phyloP scores from a whole-genome alignment of 2,113 vertebrate species.

The Tachysurus vachellii region DNA sequence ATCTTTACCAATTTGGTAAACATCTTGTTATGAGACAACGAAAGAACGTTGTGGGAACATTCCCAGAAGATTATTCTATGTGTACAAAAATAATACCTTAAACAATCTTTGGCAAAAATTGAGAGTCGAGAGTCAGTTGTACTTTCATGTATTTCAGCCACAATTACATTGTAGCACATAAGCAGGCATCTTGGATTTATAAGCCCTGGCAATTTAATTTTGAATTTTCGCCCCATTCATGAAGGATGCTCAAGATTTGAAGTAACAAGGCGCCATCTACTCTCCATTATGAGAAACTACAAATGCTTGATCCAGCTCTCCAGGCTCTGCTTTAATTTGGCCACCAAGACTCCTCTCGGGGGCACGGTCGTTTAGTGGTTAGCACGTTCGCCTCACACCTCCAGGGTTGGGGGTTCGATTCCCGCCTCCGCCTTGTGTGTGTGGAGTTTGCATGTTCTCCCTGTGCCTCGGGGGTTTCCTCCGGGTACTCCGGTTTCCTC shows the following conservation, averaged over 20 bases:
- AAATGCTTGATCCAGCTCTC: not conserved
- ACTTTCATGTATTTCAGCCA: not conserved
- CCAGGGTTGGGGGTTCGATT: too few species aligned
- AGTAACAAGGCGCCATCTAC: slow-evolving; percentile 50
- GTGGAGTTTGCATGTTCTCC: too few species aligned
- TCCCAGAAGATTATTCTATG: not conserved
- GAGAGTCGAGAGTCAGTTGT: not conserved
- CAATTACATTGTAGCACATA: not conserved
- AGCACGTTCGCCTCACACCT: too few species aligned
- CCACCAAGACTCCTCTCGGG: not conserved
- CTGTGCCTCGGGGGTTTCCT: too few species aligned
- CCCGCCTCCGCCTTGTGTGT: too few species aligned
- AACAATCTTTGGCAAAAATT: not conserved
- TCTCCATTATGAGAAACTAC: slow-evolving; percentile 32
- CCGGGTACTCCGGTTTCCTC: too few species aligned
- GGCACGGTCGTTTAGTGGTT: too few species aligned
- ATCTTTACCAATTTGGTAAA: not conserved
- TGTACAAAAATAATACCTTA: not conserved
- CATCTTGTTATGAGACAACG: not conserved
- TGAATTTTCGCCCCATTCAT: not conserved
- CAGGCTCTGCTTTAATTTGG: not conserved
- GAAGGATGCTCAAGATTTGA: too few species aligned
- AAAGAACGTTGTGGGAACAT: not conserved
- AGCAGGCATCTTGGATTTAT: not conserved
- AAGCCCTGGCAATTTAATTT: not conserved